phyloP scores from a whole-genome alignment of 2,113 vertebrate species.

The Varanus komodoensis region DNA sequence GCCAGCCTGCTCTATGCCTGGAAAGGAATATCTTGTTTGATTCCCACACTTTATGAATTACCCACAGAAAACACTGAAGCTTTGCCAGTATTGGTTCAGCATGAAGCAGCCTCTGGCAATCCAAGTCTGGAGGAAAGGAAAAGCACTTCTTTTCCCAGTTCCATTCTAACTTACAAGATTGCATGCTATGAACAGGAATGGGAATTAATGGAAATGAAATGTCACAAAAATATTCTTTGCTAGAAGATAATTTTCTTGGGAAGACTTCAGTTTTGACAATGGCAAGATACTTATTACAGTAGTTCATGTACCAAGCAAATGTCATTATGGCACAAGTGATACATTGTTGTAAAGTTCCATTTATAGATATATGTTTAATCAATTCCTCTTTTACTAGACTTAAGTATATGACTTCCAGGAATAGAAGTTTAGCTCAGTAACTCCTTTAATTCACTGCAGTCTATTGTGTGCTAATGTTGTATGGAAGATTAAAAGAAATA shows the following conservation, averaged over 20 bases:
- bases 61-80: not conserved
- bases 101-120: not conserved
- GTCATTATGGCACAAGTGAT: not conserved
- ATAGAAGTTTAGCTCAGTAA: not conserved
- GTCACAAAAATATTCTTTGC: conserved; percentile 2
- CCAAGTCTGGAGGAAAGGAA: not conserved
- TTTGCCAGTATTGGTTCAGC: not conserved
- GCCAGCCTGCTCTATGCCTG: too few relatives aligned
- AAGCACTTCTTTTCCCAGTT: not conserved
- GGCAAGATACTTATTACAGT: not conserved
- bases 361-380: conserved; percentile 3
- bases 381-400: not conserved
- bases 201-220: conserved; percentile 6
- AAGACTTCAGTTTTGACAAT: not conserved
- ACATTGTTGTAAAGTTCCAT: conserved; percentile 1
- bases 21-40: not conserved
- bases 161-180: not conserved
- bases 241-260: conserved; percentile 2
- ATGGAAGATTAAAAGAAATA: conserved; percentile 14
- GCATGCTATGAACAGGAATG: not conserved
- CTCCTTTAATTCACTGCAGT: not conserved
- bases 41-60: not conserved
- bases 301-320: conserved; percentile 12
- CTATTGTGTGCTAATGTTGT: not conserved
- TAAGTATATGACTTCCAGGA: conserved; percentile 3